Evolutionary conservation across 2,113 vertebrate species (phyloP).

Genomic region (Chloropsis cyanopogon): DNA sequence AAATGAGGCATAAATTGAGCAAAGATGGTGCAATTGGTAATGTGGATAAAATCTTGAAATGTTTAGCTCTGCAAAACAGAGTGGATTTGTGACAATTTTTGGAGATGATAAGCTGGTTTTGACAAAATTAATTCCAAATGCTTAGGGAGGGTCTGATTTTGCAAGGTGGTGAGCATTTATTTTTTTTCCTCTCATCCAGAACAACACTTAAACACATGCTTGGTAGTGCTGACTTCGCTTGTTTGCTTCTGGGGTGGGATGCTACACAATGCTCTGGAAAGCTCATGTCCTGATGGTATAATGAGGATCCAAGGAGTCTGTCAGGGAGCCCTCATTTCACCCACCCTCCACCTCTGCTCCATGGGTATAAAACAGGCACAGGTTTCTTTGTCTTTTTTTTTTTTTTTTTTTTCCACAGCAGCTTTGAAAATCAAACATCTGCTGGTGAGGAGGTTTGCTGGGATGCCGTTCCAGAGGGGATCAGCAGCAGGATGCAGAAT

Average conservation of each 20-base stretch:
- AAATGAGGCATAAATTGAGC: constrained; percentile 58
- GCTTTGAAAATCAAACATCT: background rate
- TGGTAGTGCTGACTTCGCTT: background rate
- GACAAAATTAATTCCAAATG: constrained; percentile 46
- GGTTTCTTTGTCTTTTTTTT: background rate
- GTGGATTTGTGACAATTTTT: constrained; percentile 12
- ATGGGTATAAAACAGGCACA: background rate
- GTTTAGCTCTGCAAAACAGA: constrained; percentile 3
- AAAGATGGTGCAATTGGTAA: constrained; percentile 54
- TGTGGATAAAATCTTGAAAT: constrained; percentile 33
- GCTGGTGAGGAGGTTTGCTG: background rate
- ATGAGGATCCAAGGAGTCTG: background rate
- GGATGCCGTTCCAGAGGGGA: rapidly evolving
- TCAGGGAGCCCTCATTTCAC: background rate
- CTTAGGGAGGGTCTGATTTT: constrained; percentile 1
- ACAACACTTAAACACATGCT: constrained; percentile 6
- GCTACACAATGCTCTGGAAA: background rate
- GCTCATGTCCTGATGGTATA: background rate
- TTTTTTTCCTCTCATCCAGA: background rate
- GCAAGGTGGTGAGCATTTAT: constrained; percentile 5
- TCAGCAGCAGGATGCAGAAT: background rate
- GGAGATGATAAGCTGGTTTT: constrained; percentile 38
- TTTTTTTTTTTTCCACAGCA: background rate
- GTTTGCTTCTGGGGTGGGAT: background rate
- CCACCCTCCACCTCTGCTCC: background rate